Percentiles rank a stretch among this genome's conserved stretches.
phyloP scores from a whole-genome alignment of 2,113 vertebrate species.

The Acrocephalus arundinaceus region DNA sequence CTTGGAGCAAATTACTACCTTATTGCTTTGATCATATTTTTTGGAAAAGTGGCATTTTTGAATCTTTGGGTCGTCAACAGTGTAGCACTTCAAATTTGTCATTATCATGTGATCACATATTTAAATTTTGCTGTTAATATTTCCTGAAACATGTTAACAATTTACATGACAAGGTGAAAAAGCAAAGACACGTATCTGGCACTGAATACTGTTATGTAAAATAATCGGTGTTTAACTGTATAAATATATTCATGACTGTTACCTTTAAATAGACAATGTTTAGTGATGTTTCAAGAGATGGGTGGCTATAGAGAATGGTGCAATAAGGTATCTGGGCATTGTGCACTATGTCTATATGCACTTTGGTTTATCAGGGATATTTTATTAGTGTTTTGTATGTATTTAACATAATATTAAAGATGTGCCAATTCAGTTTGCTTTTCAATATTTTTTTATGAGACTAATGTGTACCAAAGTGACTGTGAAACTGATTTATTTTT shows the following conservation, averaged over 20 bases:
- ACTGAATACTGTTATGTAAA: conserved; percentile 94
- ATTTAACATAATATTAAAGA: conserved; percentile 92
- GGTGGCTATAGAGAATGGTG: conserved; percentile 84
- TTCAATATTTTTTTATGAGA: conserved; percentile 76
- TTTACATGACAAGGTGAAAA: conserved; percentile 68
- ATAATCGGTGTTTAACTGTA: conserved; percentile 92
- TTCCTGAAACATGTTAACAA: conserved; percentile 75
- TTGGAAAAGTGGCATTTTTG: conserved; percentile 57
- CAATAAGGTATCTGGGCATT: conserved; percentile 87
- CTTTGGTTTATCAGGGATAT: conserved; percentile 99
- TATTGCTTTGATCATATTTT: conserved; percentile 45
- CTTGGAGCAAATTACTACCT: conserved; percentile 47
- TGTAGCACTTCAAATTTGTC: conserved; percentile 89
- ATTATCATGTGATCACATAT: conserved; percentile 94
- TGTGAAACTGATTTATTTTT: conserved; percentile 93
- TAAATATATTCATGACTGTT: conserved; percentile 98
- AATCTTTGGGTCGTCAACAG: conserved; percentile 56
- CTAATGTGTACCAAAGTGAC: conserved; percentile 98
- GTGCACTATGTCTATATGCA: conserved; percentile 97
- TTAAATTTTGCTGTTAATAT: conserved; percentile 87
- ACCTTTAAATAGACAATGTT: conserved; percentile 85
- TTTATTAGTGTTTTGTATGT: conserved; percentile 99
- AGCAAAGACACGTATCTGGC: conserved; percentile 84
- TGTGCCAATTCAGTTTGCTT: conserved; percentile 90
- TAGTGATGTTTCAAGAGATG: conserved; percentile 87